phyloP scores from a whole-genome alignment of 2,113 vertebrate genomes.

The Aegotheles bennettii region DNA sequence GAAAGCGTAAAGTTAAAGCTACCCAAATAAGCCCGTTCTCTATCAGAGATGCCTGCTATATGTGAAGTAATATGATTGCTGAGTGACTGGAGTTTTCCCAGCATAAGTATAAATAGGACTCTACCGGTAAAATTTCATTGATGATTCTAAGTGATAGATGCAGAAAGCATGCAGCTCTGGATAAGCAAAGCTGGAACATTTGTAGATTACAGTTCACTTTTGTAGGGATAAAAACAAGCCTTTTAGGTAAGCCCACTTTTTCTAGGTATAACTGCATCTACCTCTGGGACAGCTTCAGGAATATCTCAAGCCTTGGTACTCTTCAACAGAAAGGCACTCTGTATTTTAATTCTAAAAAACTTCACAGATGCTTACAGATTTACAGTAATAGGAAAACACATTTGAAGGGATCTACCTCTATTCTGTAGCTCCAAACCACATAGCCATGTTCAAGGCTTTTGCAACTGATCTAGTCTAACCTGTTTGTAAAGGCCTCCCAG shows the following conservation, averaged over 20 bases:
- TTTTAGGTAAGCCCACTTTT: neutral
- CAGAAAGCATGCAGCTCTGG: neutral
- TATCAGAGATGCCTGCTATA: neutral
- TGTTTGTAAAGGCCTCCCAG: neutral
- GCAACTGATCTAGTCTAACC: neutral
- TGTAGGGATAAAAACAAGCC: neutral
- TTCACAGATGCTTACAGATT: neutral
- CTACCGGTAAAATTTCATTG: neutral
- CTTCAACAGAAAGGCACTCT: neutral
- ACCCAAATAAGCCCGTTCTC: neutral
- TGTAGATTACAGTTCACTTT: neutral
- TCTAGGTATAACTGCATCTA: neutral
- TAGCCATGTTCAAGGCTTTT: neutral
- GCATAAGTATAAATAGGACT: neutral
- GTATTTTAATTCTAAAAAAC: neutral
- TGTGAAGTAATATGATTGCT: neutral
- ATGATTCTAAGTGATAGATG: neutral
- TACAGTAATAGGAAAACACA: neutral
- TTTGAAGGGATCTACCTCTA: neutral
- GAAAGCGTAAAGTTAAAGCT: neutral
- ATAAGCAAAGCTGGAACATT: neutral
- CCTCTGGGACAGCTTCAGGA: neutral
- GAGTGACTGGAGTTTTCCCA: neutral
- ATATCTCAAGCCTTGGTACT: neutral
- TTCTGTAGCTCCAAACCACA: neutral